Evolutionary conservation across 92 coral and sea anemone species (phyloP).

Genomic region (Palythoa grandis): DNA sequence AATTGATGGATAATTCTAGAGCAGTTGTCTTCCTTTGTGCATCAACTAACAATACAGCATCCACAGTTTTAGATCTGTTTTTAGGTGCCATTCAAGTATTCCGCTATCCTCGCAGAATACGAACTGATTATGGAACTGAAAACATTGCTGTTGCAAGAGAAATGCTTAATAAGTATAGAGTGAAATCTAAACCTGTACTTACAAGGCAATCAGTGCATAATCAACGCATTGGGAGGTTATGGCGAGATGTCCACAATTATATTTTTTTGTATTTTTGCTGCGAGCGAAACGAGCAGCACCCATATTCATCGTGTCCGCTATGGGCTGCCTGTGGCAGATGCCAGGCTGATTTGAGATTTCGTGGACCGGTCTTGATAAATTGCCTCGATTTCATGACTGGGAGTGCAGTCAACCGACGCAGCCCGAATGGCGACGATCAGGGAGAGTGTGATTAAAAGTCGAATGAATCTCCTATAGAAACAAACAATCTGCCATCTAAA

Average conservation of each 20-base stretch:
- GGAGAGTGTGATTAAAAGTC: too few relatives aligned
- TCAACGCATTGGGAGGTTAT: constrained; percentile 60
- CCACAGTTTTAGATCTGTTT: constrained; percentile 46
- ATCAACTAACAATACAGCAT: constrained; percentile 51
- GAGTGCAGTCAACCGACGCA: too few relatives aligned
- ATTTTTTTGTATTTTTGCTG: background rate
- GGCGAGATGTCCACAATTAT: constrained; percentile 54
- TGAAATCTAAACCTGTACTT: constrained; percentile 48
- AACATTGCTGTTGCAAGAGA: constrained; percentile 26
- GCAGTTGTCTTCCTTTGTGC: constrained; percentile 41
- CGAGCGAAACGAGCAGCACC: too few relatives aligned
- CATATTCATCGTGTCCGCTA: too few relatives aligned
- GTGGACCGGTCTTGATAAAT: too few relatives aligned
- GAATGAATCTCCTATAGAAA: too few relatives aligned
- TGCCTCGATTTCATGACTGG: too few relatives aligned
- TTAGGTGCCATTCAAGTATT: constrained; percentile 29
- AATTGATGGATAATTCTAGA: constrained; percentile 52
- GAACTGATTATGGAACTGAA: constrained; percentile 51
- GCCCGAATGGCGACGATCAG: too few relatives aligned
- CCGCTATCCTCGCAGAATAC: constrained; percentile 30
- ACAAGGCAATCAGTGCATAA: constrained; percentile 65
- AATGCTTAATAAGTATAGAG: constrained; percentile 56
- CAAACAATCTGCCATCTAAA: too few relatives aligned
- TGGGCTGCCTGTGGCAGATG: too few relatives aligned
- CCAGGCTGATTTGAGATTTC: too few relatives aligned